Conservation (phyloP, 2,888 invertebrate genomes). For the Apamea epomidion region DNA sequence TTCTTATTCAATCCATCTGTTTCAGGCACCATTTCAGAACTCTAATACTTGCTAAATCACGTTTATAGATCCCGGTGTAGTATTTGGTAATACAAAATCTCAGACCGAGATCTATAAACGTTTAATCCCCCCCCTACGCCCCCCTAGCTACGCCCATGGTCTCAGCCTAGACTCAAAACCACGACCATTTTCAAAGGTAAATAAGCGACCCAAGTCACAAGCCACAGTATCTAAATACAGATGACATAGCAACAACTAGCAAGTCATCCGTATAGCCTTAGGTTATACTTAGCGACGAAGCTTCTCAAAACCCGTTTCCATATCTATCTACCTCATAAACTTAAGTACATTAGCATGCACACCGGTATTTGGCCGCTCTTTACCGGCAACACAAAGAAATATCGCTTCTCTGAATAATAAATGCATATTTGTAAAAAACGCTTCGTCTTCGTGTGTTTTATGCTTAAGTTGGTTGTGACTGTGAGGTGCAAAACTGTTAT, state of each 20-base stretch:
- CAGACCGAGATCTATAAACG: not conserved
- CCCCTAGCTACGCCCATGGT: no score
- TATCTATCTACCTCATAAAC: slow-evolving; percentile 28
- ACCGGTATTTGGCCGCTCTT: slow-evolving; percentile 51
- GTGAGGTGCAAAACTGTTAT: slow-evolving; percentile 30
- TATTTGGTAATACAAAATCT: not conserved
- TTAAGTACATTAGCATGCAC: slow-evolving; percentile 58
- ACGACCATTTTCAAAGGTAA: not conserved
- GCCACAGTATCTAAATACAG: slow-evolving; percentile 3
- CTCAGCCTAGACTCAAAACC: not conserved
- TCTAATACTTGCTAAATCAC: not conserved
- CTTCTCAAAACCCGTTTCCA: slow-evolving; percentile 45
- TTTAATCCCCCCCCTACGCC: no score
- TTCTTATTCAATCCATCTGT: not conserved
- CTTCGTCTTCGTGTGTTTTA: slow-evolving; percentile 49
- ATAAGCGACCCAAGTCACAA: not conserved
- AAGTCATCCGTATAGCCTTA: slow-evolving; percentile 2
- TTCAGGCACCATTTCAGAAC: not conserved
- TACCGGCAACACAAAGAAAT: slow-evolving; percentile 57
- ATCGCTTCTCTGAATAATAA: slow-evolving; percentile 57
- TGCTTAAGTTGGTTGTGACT: slow-evolving; percentile 5
- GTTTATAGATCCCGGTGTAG: not conserved
- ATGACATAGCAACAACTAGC: slow-evolving; percentile 25
- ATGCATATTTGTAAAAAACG: slow-evolving; percentile 53
- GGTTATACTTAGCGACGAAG: slow-evolving; percentile 41